Evolutionary conservation across 1,140 invertebrate genomes (phyloP).

Genomic region (Cecropterus lyciades): DNA sequence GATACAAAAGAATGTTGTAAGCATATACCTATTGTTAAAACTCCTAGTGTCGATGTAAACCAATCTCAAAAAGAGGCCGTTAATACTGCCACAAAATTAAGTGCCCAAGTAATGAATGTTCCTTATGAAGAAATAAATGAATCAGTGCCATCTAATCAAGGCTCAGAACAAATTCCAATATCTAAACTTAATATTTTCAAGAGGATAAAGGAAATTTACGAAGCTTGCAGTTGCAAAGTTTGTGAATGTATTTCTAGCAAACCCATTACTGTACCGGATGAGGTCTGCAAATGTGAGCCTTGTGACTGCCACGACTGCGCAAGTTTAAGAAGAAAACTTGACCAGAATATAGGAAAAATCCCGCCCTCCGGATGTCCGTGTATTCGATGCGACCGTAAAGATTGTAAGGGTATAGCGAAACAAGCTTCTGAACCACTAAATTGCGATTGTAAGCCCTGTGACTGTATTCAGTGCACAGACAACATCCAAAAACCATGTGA

Average conservation of each 20-base stretch:
- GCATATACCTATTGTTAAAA: not conserved
- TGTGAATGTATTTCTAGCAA: conserved; percentile 63
- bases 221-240: conserved; percentile 69
- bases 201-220: conserved; percentile 61
- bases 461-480: conserved; percentile 48
- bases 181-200: conserved; percentile 56
- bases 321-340: conserved; percentile 30
- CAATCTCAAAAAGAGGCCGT: conserved; percentile 6
- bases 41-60: conserved; percentile 3
- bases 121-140: conserved; percentile 49
- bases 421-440: conserved; percentile 2
- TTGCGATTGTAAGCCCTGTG: conserved; percentile 54
- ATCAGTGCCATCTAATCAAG: conserved; percentile 29
- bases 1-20: conserved; percentile 24
- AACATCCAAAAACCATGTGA: conserved; percentile 41
- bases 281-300: conserved; percentile 53
- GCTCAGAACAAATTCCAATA: conserved; percentile 18
- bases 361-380: conserved; percentile 44
- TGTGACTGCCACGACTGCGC: conserved; percentile 56
- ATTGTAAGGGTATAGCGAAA: conserved; percentile 43
- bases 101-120: conserved; percentile 62
- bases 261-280: conserved; percentile 22
- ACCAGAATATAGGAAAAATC: conserved; percentile 17
- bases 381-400: conserved; percentile 47
- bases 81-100: conserved; percentile 49